Evolutionary conservation across 2,797 vertebrate genomes (phyloP), one percentile per base, ranked within the genome.

Genomic region (Orestias chungarensis): DNA sequence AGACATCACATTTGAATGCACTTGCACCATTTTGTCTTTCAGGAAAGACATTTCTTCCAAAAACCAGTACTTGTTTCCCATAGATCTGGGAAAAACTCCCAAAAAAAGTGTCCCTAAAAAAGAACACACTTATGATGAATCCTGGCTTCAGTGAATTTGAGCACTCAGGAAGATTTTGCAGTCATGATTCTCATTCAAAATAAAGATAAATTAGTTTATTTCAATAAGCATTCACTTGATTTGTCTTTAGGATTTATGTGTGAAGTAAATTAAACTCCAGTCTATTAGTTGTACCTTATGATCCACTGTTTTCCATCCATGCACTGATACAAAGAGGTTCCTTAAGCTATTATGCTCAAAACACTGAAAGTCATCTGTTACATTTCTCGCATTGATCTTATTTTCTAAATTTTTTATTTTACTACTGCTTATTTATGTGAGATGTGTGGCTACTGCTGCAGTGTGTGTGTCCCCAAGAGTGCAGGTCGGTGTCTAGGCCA

Each of bases 401-500:
- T 52, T n/a, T 25, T n/a, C 10, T 44, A n/a, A n/a, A n/a, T 29
- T 29, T 33, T 73, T 59, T 62, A 35, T 25, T 59, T 50, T 33
- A 61, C 62, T 52, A 82, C 84, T 89, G 79, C 80, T 87, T 87
- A 88, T 91, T 89, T 86, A 90, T 90, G 76, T 71, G 80, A 80
- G 72, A 47, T 78, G 70, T 86, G 78, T 82, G 83, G 69, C 71
- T 71, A 47, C 64, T 57, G 74, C 70, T 73, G 73, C 75, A 71
- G 78, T 83, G 77, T 35, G 65, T 54, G 76, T 64, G 57, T 72
- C 71, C 66, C 50, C 38, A 62, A 79, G 74, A 81, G 82, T 33
- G 67, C 71, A 83, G 88, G 88, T 87, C 75, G 6, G 82, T 79
- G 86, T 90, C 83, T 89, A 90, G 90, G 90, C 88, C 87, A 87